Evolutionary conservation across 2,113 vertebrate genomes (phyloP), one percentile per base, ranked within the genome.

Genomic region (Ochotona princeps): DNA sequence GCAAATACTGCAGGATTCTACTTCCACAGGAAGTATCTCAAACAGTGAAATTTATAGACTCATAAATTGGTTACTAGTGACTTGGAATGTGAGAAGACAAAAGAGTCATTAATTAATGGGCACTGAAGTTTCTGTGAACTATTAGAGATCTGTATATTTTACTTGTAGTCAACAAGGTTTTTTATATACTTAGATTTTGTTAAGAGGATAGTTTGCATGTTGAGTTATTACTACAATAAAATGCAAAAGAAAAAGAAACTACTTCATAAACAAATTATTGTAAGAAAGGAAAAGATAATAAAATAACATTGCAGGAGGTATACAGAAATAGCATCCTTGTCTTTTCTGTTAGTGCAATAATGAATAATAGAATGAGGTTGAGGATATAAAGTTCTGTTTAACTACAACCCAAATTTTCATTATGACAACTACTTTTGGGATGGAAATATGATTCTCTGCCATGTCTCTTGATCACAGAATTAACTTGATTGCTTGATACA

Each of bases 251-350:
- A 70, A 74, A 93, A 67, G 15, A 89, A 78, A 51, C 7, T 5
- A 47, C 38, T 96, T 86, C 44, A 81, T 80, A 94, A 91, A 60
- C 23, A 86, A 66, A 26, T 2, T 57, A 61, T 65, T 92, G 0
- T 3, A 51, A 79, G 44, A 38, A 80, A 65, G 30, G 84, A 66
- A 93, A 94, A 65, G 35, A 80, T 26, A 91, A 89, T 25, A 69
- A 89, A 94, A 87, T 0, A 90, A 69, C 25, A 61, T 14, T 30
- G 69, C 57, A n/a, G 30, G 74, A n/a, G 14, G 23, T 54, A 80
- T 87, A 93, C n/a, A 61, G 35, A 82, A 80, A 92, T 81, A 18
- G 2, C 38, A 35, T 65, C 63, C 30, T 66, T 0, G 0, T 47
- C 23, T 47, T 47, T n/a, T 57, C 17, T 30, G 5, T 17, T 78